Conservation (phyloP, 1,140 invertebrate genomes). For the Lasioglossum albipes region DNA sequence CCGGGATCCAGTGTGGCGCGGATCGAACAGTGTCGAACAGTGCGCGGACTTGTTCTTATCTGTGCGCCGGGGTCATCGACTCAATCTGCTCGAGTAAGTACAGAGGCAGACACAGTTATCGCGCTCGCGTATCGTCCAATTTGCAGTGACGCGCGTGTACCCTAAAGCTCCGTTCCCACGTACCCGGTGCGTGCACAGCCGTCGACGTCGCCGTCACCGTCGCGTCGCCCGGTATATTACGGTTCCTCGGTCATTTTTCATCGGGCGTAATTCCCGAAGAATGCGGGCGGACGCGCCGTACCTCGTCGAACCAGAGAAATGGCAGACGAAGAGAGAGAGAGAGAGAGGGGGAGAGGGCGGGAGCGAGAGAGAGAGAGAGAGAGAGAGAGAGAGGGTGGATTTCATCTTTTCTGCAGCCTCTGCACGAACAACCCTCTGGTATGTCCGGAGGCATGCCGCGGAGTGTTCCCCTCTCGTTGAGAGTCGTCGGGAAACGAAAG, state of each 20-base stretch:
- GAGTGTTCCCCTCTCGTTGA: conserved; percentile 22
- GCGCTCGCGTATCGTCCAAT: neutral
- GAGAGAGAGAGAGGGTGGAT: neutral
- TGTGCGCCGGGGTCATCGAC: neutral
- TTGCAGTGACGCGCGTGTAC: neutral
- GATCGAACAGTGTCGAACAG: neutral
- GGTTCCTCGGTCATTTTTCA: conserved; percentile 23
- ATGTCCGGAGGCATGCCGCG: conserved; percentile 26
- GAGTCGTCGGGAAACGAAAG: conserved; percentile 4
- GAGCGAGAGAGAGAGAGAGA: conserved; percentile 1
- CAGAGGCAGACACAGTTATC: conserved; percentile 12
- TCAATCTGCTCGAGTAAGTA: conserved; percentile 15
- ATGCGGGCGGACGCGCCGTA: neutral
- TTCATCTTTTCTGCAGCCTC: conserved; percentile 33
- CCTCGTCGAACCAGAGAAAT: neutral
- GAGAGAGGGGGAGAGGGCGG: conserved; percentile 9
- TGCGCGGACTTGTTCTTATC: neutral
- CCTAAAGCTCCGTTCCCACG: neutral
- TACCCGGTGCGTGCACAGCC: neutral
- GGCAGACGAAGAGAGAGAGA: neutral
- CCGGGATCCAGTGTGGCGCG: neutral
- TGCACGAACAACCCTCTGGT: conserved; percentile 29
- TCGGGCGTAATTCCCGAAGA: conserved; percentile 38
- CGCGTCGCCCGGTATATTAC: neutral
- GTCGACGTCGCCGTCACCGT: no score